Base-by-base conservation (phyloP, 2,888 invertebrate species). In the Drosophila dives region DNA sequence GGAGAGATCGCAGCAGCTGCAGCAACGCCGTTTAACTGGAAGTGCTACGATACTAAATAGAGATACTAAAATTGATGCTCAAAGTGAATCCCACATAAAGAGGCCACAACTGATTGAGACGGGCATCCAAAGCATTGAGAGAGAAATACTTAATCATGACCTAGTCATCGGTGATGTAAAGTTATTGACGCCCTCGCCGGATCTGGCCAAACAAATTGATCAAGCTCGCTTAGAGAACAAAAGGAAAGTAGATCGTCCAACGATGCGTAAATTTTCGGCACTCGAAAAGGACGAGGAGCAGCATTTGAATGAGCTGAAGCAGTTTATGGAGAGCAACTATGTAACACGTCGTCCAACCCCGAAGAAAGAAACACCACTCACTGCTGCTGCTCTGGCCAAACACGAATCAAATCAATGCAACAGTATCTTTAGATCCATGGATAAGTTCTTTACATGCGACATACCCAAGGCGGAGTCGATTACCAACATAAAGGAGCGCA, bases 281-380 rank as follows among this genome's bases (percentile, higher is more conserved):
- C 80, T 91, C 42, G 85, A 90, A 15, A 77, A 73, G n/a, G 72
- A 76, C 12, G 86, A 92, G 64, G 92, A 91, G 38, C 77, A 85
- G 53, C 92, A 91, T 64, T 81, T 92, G 64, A 86, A 83, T 48
- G 90, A 91, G 54, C 78, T 92, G 0, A 90, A 87, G 40, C 90
- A 92, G 70, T 92, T 88, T 61, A 76, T 81, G 51, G 89, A 92
- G 12, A 90, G 87, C 23, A 90, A 75, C 34, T 89, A 77, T 20
- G 76, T 92, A 3, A 89, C 84, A 10, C 83, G 80, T 34, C 86
- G 83, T 8, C 23, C 38, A 7, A 23, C 0, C 1, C 61, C 73
- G 0, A 86, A 81, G 34, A 87, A 80, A 40, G 49, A 77, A 0
- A 50, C 72, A 2, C 17, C 50, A 40, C 64, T 80, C 17, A 3